Evolutionary conservation across 2,888 invertebrate genomes (phyloP).

Genomic region (Ophion ventricosus): DNA sequence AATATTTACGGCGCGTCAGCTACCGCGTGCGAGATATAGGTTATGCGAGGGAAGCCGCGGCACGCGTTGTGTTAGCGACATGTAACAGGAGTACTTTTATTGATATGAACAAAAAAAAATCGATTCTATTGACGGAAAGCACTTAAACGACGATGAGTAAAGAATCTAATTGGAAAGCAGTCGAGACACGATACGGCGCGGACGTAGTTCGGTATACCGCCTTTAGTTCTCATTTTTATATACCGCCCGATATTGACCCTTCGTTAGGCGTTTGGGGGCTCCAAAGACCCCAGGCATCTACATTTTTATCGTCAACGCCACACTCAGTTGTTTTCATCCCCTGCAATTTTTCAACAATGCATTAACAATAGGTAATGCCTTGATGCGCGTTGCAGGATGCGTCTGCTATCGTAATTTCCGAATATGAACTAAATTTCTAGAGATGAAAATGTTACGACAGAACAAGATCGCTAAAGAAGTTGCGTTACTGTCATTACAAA

Average conservation of each 20-base stretch:
- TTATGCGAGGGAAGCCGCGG: background rate
- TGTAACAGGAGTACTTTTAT: background rate
- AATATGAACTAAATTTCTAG: too few species aligned
- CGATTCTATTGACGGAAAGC: background rate
- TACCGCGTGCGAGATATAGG: background rate
- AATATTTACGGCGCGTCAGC: background rate
- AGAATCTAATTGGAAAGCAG: background rate
- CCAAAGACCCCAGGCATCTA: too few species aligned
- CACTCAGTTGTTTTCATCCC: too few species aligned
- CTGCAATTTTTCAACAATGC: too few species aligned
- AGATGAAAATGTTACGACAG: too few species aligned
- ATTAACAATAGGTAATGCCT: too few species aligned
- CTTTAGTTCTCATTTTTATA: background rate
- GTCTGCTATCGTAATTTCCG: background rate
- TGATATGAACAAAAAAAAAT: background rate
- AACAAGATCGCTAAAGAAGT: too few species aligned
- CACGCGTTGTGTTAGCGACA: too few species aligned
- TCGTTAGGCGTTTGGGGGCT: too few species aligned
- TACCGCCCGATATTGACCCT: background rate
- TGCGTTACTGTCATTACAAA: too few species aligned
- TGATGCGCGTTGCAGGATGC: background rate
- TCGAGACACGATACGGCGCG: conserved; percentile 4
- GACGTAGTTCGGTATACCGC: conserved; percentile 6
- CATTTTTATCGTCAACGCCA: too few species aligned
- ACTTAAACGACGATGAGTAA: background rate